A percentile compares a stretch with the other conserved stretches of the same genome.
phyloP scores from a whole-genome alignment of 1,140 invertebrate species.

The Centruroides sculpturatus region DNA sequence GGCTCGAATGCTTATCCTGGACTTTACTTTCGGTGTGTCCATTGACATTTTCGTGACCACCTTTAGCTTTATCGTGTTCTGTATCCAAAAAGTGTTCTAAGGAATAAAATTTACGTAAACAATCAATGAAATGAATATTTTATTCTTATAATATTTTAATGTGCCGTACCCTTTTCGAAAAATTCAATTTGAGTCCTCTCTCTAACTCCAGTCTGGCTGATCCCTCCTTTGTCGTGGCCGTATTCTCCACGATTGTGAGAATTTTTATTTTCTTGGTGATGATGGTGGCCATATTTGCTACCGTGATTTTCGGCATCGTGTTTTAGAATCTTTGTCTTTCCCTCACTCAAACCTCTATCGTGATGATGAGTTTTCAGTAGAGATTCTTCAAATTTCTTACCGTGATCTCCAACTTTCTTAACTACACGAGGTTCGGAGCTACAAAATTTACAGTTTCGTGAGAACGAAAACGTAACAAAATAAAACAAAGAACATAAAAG shows the following conservation, averaged over 20 bases:
- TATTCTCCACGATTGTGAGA: conserved; percentile 6
- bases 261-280: conserved; percentile 7
- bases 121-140: neutral
- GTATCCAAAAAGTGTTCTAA: conserved; percentile 17
- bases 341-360: no score
- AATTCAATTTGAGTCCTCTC: conserved; percentile 13
- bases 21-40: conserved; percentile 9
- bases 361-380: no score
- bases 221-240: conserved; percentile 10
- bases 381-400: no score
- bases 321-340: neutral
- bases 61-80: conserved; percentile 15
- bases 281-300: conserved; percentile 8
- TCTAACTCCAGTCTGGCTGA: conserved; percentile 3
- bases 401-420: no score
- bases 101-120: no score
- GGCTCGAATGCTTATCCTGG: conserved; percentile 5
- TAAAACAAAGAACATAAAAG: no score
- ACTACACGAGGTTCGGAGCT: no score
- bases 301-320: conserved; percentile 9
- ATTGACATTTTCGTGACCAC: conserved; percentile 3
- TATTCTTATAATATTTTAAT: neutral
- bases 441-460: no score
- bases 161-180: conserved; percentile 8
- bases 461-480: no score